Conservation (phyloP, 2,797 vertebrate genomes). For the Cirrhinus molitorella region DNA sequence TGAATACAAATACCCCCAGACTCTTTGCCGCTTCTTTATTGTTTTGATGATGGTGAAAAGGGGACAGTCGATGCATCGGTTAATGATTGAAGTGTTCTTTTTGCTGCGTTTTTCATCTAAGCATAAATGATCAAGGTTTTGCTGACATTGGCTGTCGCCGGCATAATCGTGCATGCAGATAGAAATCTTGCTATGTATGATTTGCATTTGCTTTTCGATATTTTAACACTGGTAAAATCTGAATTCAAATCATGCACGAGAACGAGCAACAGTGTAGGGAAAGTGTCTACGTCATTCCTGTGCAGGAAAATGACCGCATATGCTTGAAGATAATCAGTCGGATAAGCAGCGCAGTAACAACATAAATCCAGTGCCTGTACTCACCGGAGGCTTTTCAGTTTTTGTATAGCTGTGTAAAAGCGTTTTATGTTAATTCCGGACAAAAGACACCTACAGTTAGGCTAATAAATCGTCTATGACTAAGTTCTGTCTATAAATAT, state of each 20-base stretch:
- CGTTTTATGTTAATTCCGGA: not conserved
- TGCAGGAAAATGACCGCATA: constrained; percentile 24
- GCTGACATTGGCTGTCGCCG: not conserved
- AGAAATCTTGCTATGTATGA: not conserved
- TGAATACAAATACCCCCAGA: constrained; percentile 56
- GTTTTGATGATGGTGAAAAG: constrained; percentile 37
- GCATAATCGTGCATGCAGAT: not conserved
- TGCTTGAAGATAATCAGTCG: constrained; percentile 35
- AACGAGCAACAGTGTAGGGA: constrained; percentile 41
- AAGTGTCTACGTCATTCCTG: constrained; percentile 43
- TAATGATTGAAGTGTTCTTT: not conserved
- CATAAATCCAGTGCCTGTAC: constrained; percentile 15
- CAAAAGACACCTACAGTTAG: not conserved
- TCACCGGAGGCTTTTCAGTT: not conserved
- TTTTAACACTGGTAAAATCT: not conserved
- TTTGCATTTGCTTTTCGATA: not conserved
- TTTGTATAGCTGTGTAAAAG: not conserved
- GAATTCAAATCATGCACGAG: not conserved
- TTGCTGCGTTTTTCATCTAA: not conserved
- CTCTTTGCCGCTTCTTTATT: constrained; percentile 55
- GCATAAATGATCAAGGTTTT: constrained; percentile 5
- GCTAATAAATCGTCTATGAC: not conserved
- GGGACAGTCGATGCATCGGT: not conserved
- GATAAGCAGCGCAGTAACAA: constrained; percentile 37
- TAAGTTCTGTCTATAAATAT: constrained; percentile 13